Base-by-base conservation (phyloP, 1,140 invertebrate species). In the Macrobrachium nipponense region DNA sequence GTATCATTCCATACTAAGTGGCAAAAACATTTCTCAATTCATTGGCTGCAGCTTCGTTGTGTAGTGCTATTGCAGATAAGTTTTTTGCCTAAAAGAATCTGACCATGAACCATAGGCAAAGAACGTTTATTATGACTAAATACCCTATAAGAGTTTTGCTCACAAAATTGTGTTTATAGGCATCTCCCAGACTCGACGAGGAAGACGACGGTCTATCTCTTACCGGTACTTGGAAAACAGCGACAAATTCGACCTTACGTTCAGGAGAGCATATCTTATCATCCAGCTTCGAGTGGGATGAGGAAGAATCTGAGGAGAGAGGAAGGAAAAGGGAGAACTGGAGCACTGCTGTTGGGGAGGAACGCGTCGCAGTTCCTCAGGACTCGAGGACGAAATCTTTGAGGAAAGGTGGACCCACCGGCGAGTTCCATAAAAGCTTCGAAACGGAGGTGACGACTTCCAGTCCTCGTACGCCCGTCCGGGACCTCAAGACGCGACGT, bases 201-300 rank as follows among this genome's bases (percentile, higher is more conserved):
- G 83, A 86, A 17, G 84, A 86, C 17, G 84, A 86, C 23, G 75
- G 84, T 70, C 62, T 80, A 51, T 86, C 77, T 68, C 77, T 86
- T 11, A 27, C 84, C 3, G 84, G 84, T 20, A 85, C 83, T 11
- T 85, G 83, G 83, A 85, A 44, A 66, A 85, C 83, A 0, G 66
- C 83, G 23, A 80, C 84, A 58, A 86, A 77, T 60, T 80, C 84
- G 61, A 80, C 84, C 43, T 64, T 78, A 17, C 84, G 84, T 27
- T 86, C 78, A 11, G 84, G 60, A 15, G 77, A 86, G 11, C 78
- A 86, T 59, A 73, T 86, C 17, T 36, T 86, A 12, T 86, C 84
- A 36, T 86, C 84, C 17, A 86, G 84, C 77, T 86, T 86, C 51
- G 84, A 86, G 78, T 86, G 84, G 84, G 84, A 86, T 66, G 77